Percentiles rank a stretch among this genome's conserved stretches.
Evolutionary conservation across 2,888 invertebrate genomes (phyloP).

Genomic region (Morinoia aosen): DNA sequence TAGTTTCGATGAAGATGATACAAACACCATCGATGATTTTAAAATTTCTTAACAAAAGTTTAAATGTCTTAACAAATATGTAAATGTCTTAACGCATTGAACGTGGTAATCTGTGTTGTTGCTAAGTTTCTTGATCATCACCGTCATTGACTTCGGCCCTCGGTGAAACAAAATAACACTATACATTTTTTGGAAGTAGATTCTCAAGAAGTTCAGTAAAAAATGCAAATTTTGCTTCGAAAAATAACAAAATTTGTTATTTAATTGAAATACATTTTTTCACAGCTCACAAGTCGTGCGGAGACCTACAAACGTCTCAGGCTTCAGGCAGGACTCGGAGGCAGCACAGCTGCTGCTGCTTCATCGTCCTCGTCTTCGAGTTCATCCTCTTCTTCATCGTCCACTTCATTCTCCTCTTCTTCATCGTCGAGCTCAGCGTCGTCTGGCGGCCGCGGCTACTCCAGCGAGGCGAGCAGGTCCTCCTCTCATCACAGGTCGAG

Average conservation of each 20-base stretch:
- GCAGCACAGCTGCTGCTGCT: conserved; percentile 44
- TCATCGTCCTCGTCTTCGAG: conserved; percentile 7
- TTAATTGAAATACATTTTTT: background rate
- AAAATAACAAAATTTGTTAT: background rate
- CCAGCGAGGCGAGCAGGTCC: background rate
- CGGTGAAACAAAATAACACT: too few species aligned
- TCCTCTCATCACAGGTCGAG: background rate
- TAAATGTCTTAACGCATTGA: too few species aligned
- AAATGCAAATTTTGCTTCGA: too few species aligned
- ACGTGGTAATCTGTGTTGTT: too few species aligned
- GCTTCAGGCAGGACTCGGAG: background rate
- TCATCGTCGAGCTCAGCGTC: background rate
- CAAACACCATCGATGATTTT: too few species aligned
- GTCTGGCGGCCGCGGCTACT: background rate
- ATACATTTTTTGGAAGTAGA: too few species aligned
- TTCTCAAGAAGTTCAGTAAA: too few species aligned
- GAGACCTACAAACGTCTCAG: conserved; percentile 47
- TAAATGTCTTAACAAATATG: too few species aligned
- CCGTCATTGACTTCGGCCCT: too few species aligned
- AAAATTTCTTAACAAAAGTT: too few species aligned
- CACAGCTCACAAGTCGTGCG: background rate
- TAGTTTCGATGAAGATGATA: too few species aligned
- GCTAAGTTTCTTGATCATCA: too few species aligned
- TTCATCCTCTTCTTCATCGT: background rate
- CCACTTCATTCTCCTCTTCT: background rate